These are phyloP conservation scores for Dioctria linearis DNA, from an alignment of 2,888 invertebrate genomes.

Conservation along the genomic window DNA sequence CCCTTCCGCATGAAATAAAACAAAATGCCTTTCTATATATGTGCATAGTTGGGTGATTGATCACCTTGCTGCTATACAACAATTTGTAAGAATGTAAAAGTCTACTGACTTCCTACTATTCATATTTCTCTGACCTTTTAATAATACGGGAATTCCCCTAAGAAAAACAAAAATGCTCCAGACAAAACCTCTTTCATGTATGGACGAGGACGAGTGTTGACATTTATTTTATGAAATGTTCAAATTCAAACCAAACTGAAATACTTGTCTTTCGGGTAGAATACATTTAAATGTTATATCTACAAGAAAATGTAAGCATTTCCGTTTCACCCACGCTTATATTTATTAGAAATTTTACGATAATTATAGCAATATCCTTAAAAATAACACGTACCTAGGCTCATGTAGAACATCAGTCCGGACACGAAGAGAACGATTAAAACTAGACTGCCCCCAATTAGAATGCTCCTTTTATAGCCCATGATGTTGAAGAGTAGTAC, in stretches of 20 bases:
- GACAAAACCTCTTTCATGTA: slow-evolving; percentile 7
- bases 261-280: neutral
- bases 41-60: neutral
- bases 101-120: neutral
- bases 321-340: neutral
- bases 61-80: neutral
- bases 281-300: neutral
- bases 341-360: neutral
- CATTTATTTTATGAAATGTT: slow-evolving; percentile 19
- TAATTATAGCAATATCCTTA: neutral
- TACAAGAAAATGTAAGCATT: slow-evolving; percentile 2
- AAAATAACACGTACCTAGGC: slow-evolving; percentile 66
- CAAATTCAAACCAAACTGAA: slow-evolving; percentile 30
- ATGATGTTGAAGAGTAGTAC: slow-evolving; percentile 54
- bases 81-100: neutral
- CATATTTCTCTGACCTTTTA: neutral
- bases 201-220: neutral
- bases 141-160: neutral
- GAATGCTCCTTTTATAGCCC: slow-evolving; percentile 65
- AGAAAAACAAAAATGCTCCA: neutral
- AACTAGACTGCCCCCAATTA: slow-evolving; percentile 67
- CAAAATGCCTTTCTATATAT: too few relatives aligned
- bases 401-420: slow-evolving; percentile 68
- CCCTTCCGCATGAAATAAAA: too few relatives aligned
- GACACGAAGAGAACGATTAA: slow-evolving; percentile 66